phyloP scores from a whole-genome alignment of 2,888 invertebrate species.

The Didymodactylos carnosus region DNA sequence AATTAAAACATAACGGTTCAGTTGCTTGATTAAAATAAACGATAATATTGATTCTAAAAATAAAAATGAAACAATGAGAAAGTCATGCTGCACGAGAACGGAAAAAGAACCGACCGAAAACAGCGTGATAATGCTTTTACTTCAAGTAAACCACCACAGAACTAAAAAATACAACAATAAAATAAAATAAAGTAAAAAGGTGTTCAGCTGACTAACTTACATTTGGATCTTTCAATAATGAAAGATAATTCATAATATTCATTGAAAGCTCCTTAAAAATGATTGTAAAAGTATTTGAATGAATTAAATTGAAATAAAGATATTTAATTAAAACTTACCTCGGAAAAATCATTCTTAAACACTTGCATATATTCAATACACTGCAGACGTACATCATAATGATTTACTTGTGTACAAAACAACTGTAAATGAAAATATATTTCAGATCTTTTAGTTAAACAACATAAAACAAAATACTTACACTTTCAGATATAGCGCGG shows the following conservation, averaged over 20 bases:
- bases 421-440: background rate
- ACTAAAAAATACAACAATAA: background rate
- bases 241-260: too few species aligned
- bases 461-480: background rate
- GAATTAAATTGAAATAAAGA: background rate
- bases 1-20: background rate
- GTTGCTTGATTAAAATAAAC: background rate
- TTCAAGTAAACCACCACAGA: background rate
- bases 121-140: background rate
- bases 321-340: background rate
- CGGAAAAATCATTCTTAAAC: background rate
- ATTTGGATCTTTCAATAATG: background rate
- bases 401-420: constrained; percentile 6
- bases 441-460: background rate
- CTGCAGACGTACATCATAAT: constrained; percentile 6
- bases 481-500: constrained; percentile 6
- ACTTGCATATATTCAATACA: constrained; percentile 4
- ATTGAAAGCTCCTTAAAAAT: too few species aligned
- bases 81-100: too few species aligned
- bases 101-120: background rate
- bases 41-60: too few species aligned
- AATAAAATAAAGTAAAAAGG: background rate
- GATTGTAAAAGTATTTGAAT: background rate
- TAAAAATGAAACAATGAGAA: too few species aligned
- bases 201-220: background rate